A percentile compares a stretch with the other conserved stretches of the same genome.
phyloP scores from a whole-genome alignment of 1,140 invertebrate species.

The Trachymyrmex cornetzi region DNA sequence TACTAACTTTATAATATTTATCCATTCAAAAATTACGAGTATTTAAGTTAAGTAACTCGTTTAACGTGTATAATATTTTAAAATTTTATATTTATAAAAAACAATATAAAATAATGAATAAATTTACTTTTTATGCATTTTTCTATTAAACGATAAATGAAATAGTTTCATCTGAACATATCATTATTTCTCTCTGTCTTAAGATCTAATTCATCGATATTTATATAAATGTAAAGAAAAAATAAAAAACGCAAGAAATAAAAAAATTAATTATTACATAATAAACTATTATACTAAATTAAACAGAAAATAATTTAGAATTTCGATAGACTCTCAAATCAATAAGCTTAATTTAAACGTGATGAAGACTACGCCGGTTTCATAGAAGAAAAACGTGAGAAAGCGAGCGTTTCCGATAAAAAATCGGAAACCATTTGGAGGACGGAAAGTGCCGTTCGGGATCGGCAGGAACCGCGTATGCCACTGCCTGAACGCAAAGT shows the following conservation, averaged over 20 bases:
- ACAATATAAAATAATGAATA: neutral
- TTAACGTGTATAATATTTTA: neutral
- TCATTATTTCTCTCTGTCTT: neutral
- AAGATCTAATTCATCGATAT: neutral
- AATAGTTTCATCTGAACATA: neutral
- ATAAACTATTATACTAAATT: neutral
- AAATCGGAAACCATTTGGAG: conserved; percentile 40
- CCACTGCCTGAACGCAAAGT: conserved; percentile 62
- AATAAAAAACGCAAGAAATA: neutral
- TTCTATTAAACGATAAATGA: neutral
- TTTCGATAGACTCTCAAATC: neutral
- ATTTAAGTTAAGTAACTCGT: neutral
- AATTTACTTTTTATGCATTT: neutral
- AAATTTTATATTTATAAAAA: neutral
- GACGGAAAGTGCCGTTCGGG: conserved; percentile 62
- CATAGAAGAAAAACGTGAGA: conserved; percentile 21
- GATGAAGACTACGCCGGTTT: conserved; percentile 1
- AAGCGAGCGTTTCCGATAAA: conserved; percentile 26
- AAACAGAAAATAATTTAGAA: neutral
- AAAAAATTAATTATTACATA: neutral
- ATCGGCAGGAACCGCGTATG: conserved; percentile 44
- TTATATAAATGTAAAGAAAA: neutral
- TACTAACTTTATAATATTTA: neutral
- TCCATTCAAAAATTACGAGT: neutral
- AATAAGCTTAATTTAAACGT: conserved; percentile 21